These are phyloP conservation scores for Sweltsa coloradensis DNA, from an alignment of 1,140 invertebrate genomes.

Conservation along the genomic window DNA sequence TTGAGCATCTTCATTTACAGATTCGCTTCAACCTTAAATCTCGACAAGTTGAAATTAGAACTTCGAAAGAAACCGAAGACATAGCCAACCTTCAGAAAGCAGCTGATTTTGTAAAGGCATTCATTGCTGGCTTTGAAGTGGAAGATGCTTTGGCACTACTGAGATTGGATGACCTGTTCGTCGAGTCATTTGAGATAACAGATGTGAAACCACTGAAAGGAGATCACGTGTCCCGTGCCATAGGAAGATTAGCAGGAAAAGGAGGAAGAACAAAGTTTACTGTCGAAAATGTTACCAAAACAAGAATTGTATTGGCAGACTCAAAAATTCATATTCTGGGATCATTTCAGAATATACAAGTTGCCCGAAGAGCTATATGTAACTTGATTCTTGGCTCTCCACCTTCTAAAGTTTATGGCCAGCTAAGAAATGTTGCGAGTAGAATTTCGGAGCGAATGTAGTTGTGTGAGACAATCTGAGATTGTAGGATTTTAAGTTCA, in stretches of 20 bases:
- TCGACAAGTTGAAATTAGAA: slow-evolving; percentile 77
- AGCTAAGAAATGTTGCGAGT: slow-evolving; percentile 70
- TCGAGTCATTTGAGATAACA: slow-evolving; percentile 94
- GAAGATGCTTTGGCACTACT: slow-evolving; percentile 93
- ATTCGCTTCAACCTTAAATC: slow-evolving; percentile 90
- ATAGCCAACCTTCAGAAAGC: slow-evolving; percentile 90
- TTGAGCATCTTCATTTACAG: slow-evolving; percentile 89
- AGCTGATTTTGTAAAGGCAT: slow-evolving; percentile 96
- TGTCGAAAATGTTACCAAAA: slow-evolving; percentile 98
- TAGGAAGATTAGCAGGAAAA: slow-evolving; percentile 94
- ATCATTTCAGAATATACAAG: slow-evolving; percentile 92
- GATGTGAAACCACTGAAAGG: slow-evolving; percentile 95
- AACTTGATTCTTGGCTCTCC: slow-evolving; percentile 94
- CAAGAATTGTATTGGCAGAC: slow-evolving; percentile 94
- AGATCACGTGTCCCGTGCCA: slow-evolving; percentile 89
- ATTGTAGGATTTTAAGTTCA: too few relatives aligned
- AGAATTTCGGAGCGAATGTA: slow-evolving; percentile 72
- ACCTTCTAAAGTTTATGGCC: slow-evolving; percentile 93
- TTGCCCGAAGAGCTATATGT: slow-evolving; percentile 92
- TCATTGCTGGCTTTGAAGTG: slow-evolving; percentile 92
- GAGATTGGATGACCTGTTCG: slow-evolving; percentile 91
- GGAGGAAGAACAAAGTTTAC: slow-evolving; percentile 95
- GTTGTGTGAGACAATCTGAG: too few relatives aligned
- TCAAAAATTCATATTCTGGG: slow-evolving; percentile 95
- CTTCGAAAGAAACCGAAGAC: slow-evolving; percentile 67